These are phyloP conservation scores for Zhengitettix transpicula DNA, from an alignment of 2,888 invertebrate genomes.

Conservation along the genomic window DNA sequence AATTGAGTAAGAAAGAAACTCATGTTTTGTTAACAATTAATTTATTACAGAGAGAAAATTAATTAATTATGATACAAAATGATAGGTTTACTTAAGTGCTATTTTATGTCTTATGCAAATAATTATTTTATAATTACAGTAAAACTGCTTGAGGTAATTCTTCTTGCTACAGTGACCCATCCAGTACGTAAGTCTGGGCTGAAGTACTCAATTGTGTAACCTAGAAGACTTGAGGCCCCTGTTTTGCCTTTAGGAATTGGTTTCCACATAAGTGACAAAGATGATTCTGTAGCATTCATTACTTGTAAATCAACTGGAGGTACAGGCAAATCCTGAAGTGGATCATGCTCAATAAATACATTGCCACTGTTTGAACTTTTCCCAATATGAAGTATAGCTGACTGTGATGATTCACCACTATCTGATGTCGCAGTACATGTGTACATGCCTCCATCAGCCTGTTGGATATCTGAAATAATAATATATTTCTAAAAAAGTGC, in stretches of 20 bases:
- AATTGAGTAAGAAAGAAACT: too few relatives aligned
- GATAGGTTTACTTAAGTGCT: too few relatives aligned
- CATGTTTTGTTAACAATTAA: too few relatives aligned
- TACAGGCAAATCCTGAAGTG: conserved; percentile 53
- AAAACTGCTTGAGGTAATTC: conserved; percentile 48
- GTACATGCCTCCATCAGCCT: conserved; percentile 58
- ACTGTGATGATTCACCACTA: conserved; percentile 71
- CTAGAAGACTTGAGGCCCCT: conserved; percentile 34
- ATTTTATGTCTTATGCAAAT: too few relatives aligned
- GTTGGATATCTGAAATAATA: conserved; percentile 43
- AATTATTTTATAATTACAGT: conserved; percentile 29
- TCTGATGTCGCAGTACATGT: conserved; percentile 71
- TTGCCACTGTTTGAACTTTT: conserved; percentile 30
- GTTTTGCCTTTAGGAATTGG: conserved; percentile 29
- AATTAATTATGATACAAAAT: too few relatives aligned
- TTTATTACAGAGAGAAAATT: too few relatives aligned
- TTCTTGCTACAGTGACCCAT: conserved; percentile 53
- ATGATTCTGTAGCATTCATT: conserved; percentile 40
- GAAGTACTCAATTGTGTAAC: conserved; percentile 63
- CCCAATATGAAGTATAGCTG: conserved; percentile 47
- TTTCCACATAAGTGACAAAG: conserved; percentile 28
- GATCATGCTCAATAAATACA: conserved; percentile 46
- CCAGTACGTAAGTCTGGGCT: conserved; percentile 62
- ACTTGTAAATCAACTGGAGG: conserved; percentile 55
- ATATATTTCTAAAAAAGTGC: conserved; percentile 14